Evolutionary conservation across 2,797 vertebrate genomes (phyloP), one percentile per base, ranked within the genome.

Genomic region (Sebastes baramenuke): DNA sequence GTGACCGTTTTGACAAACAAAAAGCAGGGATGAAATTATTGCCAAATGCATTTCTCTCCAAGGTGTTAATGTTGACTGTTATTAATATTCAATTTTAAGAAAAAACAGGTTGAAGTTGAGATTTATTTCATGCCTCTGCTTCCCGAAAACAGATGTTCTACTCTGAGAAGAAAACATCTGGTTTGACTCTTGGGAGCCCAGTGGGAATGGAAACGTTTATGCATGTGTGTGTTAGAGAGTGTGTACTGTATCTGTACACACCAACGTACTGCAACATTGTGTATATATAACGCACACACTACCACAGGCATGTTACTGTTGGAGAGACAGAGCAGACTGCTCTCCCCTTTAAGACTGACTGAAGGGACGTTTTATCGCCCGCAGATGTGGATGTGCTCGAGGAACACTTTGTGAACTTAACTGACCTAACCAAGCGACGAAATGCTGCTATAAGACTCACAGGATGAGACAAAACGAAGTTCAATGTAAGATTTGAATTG

Each of bases 331-430:
- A 29, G 36, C 42, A 25, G 24, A 56, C 67, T 16, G 76, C 71
- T 78, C 58, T 72, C 67, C 82, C 81, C 85, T 92, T 87, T 83
- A 88, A 87, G 76, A 25, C 58, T 16, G 42, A 55, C 67, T 66
- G 73, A 46, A 5, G 16, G 64, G 14, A 10, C 1, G 5, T 42
- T 85, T 62, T 0, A 52, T 10, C 4, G 2, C 12, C 52, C 64
- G 84, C 77, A 38, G 69, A 88, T 38, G 64, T 89, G 85, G 85
- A 79, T 36, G 22, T 4, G 36, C 8, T 67, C 1, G 2, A 62
- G 58, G n/a, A 38, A 20, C 25, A 77, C 49, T 30, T 77, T 4
- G 2, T 75, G 52, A 75, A 49, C 72, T 70, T 8, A 9, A 46
- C 16, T 49, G 59, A 30, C 65, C 42, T 0, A n/a, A 66, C 32